These are phyloP conservation scores for Apodemus agrarius DNA, from an alignment of 2,797 vertebrate species.

Conservation along the genomic window DNA sequence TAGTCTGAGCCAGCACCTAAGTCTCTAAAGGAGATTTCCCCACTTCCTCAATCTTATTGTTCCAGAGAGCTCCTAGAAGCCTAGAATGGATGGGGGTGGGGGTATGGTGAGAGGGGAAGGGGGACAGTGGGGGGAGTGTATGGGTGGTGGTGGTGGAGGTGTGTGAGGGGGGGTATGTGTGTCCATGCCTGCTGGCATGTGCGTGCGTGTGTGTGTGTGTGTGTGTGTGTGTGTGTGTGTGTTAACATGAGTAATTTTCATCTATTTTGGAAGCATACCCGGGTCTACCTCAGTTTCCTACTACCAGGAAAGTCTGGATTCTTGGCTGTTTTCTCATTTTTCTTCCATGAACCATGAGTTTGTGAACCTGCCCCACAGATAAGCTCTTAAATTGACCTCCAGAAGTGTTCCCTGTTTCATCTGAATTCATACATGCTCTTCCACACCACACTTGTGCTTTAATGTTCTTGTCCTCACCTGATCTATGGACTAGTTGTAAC, in stretches of 20 bases:
- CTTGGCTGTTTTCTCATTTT: constrained; percentile 31
- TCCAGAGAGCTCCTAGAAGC: background rate
- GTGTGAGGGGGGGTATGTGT: background rate
- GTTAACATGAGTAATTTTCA: background rate
- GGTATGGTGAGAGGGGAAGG: too few relatives aligned
- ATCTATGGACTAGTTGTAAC: constrained; percentile 20
- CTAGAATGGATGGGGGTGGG: background rate
- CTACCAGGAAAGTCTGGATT: background rate
- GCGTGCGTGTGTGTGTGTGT: background rate
- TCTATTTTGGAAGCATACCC: background rate
- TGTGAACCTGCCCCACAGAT: background rate
- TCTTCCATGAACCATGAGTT: constrained; percentile 47
- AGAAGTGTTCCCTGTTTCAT: constrained; percentile 20
- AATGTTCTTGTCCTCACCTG: background rate
- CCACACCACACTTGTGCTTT: background rate
- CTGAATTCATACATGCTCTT: background rate
- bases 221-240: background rate
- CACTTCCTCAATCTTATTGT: background rate
- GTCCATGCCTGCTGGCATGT: background rate
- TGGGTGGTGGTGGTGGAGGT: background rate
- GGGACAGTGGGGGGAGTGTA: too few relatives aligned
- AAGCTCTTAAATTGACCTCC: constrained; percentile 25
- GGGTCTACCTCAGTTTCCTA: background rate
- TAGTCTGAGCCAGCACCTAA: background rate
- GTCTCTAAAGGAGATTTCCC: background rate